A percentile compares a stretch with the other conserved stretches of the same genome.
phyloP scores from a whole-genome alignment of 2,888 invertebrate genomes.

The Poecilus cupreus region DNA sequence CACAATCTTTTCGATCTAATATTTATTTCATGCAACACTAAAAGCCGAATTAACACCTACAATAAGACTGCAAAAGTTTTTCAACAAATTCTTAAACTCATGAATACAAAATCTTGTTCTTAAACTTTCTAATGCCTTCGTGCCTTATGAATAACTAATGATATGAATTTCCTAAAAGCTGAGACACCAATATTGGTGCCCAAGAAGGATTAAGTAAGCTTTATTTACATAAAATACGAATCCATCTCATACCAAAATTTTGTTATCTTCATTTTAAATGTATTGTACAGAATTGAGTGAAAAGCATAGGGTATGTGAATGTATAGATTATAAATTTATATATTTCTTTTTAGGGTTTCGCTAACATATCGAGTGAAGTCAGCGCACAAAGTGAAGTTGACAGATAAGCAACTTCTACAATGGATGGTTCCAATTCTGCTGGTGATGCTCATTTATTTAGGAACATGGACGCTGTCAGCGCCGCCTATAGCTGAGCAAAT shows the following conservation, averaged over 20 bases:
- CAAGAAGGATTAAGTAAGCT: not conserved
- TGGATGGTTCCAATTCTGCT: constrained; percentile 95
- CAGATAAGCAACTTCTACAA: constrained; percentile 92
- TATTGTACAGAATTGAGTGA: too few relatives aligned
- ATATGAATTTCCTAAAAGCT: constrained; percentile 39
- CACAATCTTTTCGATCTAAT: not conserved
- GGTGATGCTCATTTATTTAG: constrained; percentile 90
- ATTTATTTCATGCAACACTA: not conserved
- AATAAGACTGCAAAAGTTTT: constrained; percentile 2
- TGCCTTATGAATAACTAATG: constrained; percentile 17
- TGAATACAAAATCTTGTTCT: not conserved
- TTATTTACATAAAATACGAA: not conserved
- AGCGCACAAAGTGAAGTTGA: constrained; percentile 92
- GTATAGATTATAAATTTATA: too few relatives aligned
- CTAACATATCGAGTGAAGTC: constrained; percentile 95
- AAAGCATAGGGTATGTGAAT: too few relatives aligned
- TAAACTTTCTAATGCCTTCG: not conserved
- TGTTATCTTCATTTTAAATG: too few relatives aligned
- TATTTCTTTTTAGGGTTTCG: constrained; percentile 82
- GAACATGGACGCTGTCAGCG: constrained; percentile 92
- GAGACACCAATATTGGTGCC: not conserved
- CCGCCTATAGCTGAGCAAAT: constrained; percentile 89
- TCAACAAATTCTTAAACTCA: not conserved
- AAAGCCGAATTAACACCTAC: not conserved
- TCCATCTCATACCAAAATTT: too few relatives aligned